phyloP scores from a whole-genome alignment of 2,797 vertebrate species.

The Chaetodon trifasciatus region DNA sequence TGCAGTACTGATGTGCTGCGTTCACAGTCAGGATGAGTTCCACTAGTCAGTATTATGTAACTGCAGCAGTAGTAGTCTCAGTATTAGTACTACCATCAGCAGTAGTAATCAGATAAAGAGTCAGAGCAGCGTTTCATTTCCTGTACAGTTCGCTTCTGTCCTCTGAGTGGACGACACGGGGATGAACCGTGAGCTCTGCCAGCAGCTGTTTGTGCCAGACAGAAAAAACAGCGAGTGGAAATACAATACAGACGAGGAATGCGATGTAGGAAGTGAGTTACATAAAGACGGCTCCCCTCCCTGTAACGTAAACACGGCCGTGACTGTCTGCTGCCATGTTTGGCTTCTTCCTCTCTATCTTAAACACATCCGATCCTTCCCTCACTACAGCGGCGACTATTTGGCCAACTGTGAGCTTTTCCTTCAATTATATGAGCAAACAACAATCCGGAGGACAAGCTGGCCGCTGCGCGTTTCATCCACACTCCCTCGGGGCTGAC shows the following conservation, averaged over 20 bases:
- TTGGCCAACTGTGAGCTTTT: constrained; percentile 6
- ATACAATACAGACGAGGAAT: constrained; percentile 54
- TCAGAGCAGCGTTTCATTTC: constrained; percentile 26
- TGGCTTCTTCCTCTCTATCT: constrained; percentile 15
- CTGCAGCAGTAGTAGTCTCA: neutral
- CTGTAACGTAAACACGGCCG: constrained; percentile 52
- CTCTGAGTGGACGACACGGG: neutral
- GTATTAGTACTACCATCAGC: neutral
- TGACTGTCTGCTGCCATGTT: constrained; percentile 16
- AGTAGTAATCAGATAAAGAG: constrained; percentile 35
- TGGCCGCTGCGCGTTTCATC: neutral
- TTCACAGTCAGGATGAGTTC: neutral
- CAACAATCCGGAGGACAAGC: neutral
- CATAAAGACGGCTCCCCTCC: constrained; percentile 63
- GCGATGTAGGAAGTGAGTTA: constrained; percentile 75
- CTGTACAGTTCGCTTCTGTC: constrained; percentile 18
- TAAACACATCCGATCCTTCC: constrained; percentile 30
- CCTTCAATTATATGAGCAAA: constrained; percentile 12
- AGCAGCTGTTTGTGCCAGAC: constrained; percentile 61
- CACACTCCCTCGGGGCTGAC: too few species aligned
- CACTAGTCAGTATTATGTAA: neutral
- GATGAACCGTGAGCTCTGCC: constrained; percentile 40
- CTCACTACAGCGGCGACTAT: constrained; percentile 27
- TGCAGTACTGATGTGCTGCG: neutral
- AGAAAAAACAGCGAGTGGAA: constrained; percentile 46